Conservation (phyloP, 2,888 invertebrate genomes). For the Anthoptus insignis region DNA sequence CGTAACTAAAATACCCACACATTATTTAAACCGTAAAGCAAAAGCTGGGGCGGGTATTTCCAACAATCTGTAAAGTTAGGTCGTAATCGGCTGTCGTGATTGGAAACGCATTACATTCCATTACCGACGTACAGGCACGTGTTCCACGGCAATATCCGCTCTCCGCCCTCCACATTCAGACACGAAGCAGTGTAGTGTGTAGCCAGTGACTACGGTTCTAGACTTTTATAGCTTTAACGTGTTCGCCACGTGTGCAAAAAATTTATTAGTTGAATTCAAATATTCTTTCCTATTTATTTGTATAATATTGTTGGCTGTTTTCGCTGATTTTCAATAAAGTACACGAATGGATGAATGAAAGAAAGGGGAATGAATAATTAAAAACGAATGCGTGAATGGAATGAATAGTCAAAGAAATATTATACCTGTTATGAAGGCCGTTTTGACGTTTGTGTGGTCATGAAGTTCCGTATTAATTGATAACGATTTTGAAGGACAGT, state of each 20-base stretch:
- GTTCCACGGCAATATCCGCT: conserved; percentile 22
- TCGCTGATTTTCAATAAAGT: neutral
- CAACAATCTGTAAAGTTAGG: conserved; percentile 4
- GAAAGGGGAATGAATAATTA: too few relatives aligned
- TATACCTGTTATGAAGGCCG: too few relatives aligned
- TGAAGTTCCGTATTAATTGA: too few relatives aligned
- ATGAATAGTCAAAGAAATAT: too few relatives aligned
- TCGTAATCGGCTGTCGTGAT: conserved; percentile 6
- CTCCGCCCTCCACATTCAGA: neutral
- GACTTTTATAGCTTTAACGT: neutral
- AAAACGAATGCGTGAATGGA: too few relatives aligned
- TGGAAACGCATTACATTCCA: conserved; percentile 22
- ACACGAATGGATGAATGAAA: too few relatives aligned
- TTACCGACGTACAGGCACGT: conserved; percentile 20
- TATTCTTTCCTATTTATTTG: too few relatives aligned
- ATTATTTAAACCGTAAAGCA: neutral
- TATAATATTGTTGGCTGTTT: too few relatives aligned
- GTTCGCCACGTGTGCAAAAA: neutral
- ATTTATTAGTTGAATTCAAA: too few relatives aligned
- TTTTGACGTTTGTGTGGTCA: too few relatives aligned
- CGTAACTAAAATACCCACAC: neutral
- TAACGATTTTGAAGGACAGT: too few relatives aligned
- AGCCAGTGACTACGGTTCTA: neutral
- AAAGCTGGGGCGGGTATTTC: neutral
- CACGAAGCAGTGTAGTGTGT: neutral